Evolutionary conservation across 1,140 invertebrate genomes (phyloP).

Genomic region (Akabosia matsudoensis): DNA sequence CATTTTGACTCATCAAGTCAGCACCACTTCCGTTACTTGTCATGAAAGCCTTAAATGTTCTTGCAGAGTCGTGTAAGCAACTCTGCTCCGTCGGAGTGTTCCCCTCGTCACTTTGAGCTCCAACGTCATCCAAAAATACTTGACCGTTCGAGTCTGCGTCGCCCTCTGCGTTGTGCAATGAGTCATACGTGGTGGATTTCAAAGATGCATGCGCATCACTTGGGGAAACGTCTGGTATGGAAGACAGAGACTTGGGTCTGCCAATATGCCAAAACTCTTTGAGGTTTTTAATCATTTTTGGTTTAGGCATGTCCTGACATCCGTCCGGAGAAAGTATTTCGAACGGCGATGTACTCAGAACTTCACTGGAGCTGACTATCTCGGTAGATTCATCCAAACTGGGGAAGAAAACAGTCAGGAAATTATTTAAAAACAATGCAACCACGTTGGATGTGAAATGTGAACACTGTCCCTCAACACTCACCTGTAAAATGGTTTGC

Average conservation of each 20-base stretch:
- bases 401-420: conserved; percentile 34
- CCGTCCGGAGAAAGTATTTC: conserved; percentile 37
- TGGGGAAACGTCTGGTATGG: conserved; percentile 31
- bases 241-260: conserved; percentile 30
- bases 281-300: conserved; percentile 48
- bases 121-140: conserved; percentile 37
- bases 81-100: conserved; percentile 4
- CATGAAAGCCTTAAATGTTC: background rate
- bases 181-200: conserved; percentile 32
- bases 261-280: conserved; percentile 49
- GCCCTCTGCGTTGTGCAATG: conserved; percentile 9
- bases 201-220: conserved; percentile 35
- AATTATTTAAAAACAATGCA: background rate
- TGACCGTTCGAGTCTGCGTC: conserved; percentile 17
- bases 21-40: background rate
- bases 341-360: conserved; percentile 40
- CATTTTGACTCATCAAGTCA: background rate
- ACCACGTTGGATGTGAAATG: too few relatives aligned
- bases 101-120: background rate
- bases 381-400: conserved; percentile 51
- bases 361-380: conserved; percentile 37
- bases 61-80: background rate
- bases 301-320: conserved; percentile 14
- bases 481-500: conserved; percentile 46
- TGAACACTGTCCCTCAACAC: too few relatives aligned